Evolutionary conservation across 2,797 vertebrate genomes (phyloP), one percentile per base, ranked within the genome.

Genomic region (Leptatherina wallacei): DNA sequence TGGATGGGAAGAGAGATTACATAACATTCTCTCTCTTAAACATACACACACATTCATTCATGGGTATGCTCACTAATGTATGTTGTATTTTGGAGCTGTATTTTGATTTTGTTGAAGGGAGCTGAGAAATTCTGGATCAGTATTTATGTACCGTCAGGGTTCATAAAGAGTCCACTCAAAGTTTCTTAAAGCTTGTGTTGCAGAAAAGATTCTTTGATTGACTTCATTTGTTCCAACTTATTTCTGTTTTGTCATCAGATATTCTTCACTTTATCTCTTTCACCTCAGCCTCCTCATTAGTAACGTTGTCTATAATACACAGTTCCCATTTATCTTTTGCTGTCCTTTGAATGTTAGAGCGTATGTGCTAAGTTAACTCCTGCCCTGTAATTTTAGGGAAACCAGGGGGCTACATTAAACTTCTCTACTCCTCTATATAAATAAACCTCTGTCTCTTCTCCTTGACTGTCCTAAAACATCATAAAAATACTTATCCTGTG

Each of bases 171-270:
- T 10, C 27, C 36, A 32, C 27, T 73, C 44, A 49, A 80, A 54
- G 71, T 82, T 85, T 85, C 59, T 77, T 83, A 69, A 74, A 73
- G 68, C 69, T 75, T 83, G 59, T 80, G 32, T 77, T 68, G 71
- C 60, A 86, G 70, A 51, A 75, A 74, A 72, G 18, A 11, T 68
- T 78, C 61, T 58, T 32, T 29, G 52, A 71, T 59, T 80, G 74
- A 73, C 73, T 67, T 89, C 61, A 78, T 88, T 75, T 81, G 77
- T 82, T 81, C 18, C 56, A 62, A 61, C 79, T 72, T 80, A 33
- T 49, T 80, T 67, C 49, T 58, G 52, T 66, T 36, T 36, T 55
- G 60, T 24, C 38, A 58, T 79, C 42, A 80, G 67, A 67, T 18
- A 52, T 51, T 84, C 40, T 62, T 76, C 58, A 38, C 57, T 68